Conservation (phyloP, 1,140 invertebrate species). For the Tigriopus japonicus region DNA sequence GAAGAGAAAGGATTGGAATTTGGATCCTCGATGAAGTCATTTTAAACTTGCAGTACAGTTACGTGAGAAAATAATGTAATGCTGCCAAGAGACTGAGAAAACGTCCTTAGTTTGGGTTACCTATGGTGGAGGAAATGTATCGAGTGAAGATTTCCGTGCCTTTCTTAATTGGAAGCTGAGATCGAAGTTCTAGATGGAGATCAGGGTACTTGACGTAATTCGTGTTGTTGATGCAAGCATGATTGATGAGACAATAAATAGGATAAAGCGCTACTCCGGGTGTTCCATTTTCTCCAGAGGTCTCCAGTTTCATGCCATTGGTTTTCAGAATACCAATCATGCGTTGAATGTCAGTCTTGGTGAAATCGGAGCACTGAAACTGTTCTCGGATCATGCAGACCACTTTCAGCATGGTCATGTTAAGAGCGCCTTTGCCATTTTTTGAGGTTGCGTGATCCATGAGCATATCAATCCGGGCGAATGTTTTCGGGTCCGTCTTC, state of each 20-base stretch:
- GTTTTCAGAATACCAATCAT: constrained; percentile 14
- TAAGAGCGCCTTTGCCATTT: background rate
- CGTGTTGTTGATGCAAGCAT: constrained; percentile 14
- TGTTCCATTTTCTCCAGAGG: background rate
- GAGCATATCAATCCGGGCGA: constrained; percentile 4
- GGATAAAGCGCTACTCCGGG: constrained; percentile 14
- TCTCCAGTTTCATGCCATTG: constrained; percentile 14
- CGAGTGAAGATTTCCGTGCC: constrained; percentile 10
- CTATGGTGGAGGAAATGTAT: constrained; percentile 13
- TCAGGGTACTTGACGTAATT: constrained; percentile 13
- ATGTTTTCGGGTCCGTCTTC: constrained; percentile 2
- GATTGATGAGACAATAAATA: constrained; percentile 12
- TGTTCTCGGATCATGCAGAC: background rate
- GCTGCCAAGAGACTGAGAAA: too few species aligned
- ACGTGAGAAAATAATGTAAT: too few species aligned
- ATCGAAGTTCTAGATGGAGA: constrained; percentile 11
- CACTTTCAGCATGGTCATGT: constrained; percentile 1
- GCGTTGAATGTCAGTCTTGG: constrained; percentile 4
- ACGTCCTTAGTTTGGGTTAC: background rate
- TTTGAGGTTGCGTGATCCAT: constrained; percentile 8
- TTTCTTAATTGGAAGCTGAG: constrained; percentile 7
- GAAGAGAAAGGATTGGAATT: too few species aligned
- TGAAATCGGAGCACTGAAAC: constrained; percentile 1
- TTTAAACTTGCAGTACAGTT: too few species aligned
- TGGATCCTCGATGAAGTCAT: too few species aligned